Evolutionary conservation across 1,140 invertebrate species (phyloP).

Genomic region (Drosophila fuyamai): DNA sequence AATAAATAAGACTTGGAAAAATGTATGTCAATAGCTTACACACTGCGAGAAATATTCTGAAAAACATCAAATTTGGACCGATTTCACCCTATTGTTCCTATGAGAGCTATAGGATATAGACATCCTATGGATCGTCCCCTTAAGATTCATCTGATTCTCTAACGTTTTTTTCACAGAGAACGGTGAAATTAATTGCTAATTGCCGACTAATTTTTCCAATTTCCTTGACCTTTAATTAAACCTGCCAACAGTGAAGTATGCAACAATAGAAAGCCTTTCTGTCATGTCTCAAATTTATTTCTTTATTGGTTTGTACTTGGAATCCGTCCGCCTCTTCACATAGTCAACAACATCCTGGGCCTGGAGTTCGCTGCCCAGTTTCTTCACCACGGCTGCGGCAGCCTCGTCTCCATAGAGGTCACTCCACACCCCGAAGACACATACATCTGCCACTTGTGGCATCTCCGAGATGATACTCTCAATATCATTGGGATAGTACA

Average conservation of each 20-base stretch:
- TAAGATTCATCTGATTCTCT: conserved; percentile 12
- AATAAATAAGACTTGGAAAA: too few relatives aligned
- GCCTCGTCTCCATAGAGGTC: conserved; percentile 49
- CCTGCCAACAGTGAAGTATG: not conserved
- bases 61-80: too few relatives aligned
- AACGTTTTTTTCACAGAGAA: conserved; percentile 10
- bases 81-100: too few relatives aligned
- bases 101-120: not conserved
- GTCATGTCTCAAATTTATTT: too few relatives aligned
- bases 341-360: conserved; percentile 25
- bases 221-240: conserved; percentile 61
- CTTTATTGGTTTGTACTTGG: conserved; percentile 15
- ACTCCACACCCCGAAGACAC: conserved; percentile 65
- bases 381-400: conserved; percentile 56
- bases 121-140: too few relatives aligned
- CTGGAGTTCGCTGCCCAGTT: conserved; percentile 1
- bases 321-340: conserved; percentile 9
- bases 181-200: conserved; percentile 43
- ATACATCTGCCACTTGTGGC: conserved; percentile 59
- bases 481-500: conserved; percentile 73
- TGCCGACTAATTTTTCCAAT: conserved; percentile 46
- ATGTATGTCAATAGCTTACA: too few relatives aligned
- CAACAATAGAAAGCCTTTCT: conserved; percentile 14
- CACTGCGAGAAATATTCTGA: too few relatives aligned
- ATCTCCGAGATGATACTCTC: conserved; percentile 57